phyloP scores from a whole-genome alignment of 2,888 invertebrate genomes.

The Hypolimnas misippus region DNA sequence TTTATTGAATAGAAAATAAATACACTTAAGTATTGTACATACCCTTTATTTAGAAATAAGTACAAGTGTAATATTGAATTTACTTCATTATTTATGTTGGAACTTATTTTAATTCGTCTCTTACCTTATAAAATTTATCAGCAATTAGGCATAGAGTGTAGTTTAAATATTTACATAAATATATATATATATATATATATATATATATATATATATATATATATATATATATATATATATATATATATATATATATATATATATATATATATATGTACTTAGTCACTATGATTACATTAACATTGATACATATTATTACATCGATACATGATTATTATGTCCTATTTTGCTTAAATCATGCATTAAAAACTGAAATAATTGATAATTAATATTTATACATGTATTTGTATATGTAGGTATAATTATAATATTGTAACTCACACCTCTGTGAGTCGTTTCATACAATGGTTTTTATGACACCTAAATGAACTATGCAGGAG shows the following conservation, averaged over 20 bases:
- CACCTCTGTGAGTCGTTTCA: not conserved
- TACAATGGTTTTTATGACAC: not conserved
- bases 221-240: too few relatives aligned
- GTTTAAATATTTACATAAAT: not conserved
- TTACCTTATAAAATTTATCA: too few relatives aligned
- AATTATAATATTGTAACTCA: conserved; percentile 1
- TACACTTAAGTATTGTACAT: too few relatives aligned
- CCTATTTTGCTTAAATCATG: not conserved
- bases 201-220: too few relatives aligned
- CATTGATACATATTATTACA: not conserved
- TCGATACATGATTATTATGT: not conserved
- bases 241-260: too few relatives aligned
- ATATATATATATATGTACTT: not conserved
- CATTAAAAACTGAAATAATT: conserved; percentile 1
- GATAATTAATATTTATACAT: not conserved
- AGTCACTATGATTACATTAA: conserved; percentile 6
- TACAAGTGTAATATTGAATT: too few relatives aligned
- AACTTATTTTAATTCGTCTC: too few relatives aligned
- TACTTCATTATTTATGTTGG: too few relatives aligned
- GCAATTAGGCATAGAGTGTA: not conserved
- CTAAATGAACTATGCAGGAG: not conserved
- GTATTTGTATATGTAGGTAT: too few relatives aligned
- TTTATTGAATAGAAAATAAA: too few relatives aligned
- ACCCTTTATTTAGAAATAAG: too few relatives aligned
- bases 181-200: too few relatives aligned